Conservation (phyloP, 1,140 invertebrate species). For the Brachionus rubens region DNA sequence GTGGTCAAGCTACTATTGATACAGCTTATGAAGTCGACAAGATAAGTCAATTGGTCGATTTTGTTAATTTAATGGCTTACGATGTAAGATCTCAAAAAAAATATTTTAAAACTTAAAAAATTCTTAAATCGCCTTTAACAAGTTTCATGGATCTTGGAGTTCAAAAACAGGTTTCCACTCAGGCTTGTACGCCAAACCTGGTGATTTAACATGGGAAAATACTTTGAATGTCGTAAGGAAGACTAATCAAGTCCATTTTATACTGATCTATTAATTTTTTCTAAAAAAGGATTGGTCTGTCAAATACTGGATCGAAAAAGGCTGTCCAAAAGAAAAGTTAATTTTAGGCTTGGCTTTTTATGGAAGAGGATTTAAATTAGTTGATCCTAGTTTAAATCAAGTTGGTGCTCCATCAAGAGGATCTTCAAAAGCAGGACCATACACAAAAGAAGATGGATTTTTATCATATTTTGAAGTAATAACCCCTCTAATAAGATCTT, state of each 20-base stretch:
- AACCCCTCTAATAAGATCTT: background rate
- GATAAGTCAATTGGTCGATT: conserved; percentile 81
- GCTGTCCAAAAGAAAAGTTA: conserved; percentile 75
- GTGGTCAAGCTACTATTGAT: conserved; percentile 48
- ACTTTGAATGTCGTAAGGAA: conserved; percentile 47
- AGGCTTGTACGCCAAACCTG: conserved; percentile 8
- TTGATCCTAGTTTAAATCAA: conserved; percentile 71
- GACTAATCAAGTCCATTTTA: background rate
- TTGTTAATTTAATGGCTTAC: conserved; percentile 84
- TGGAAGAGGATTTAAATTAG: conserved; percentile 76
- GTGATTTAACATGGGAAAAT: conserved; percentile 9
- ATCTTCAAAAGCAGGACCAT: conserved; percentile 73
- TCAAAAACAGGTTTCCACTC: conserved; percentile 37
- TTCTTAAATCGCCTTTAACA: conserved; percentile 52
- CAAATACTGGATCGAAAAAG: conserved; percentile 69
- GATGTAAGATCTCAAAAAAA: conserved; percentile 64
- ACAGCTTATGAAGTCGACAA: conserved; percentile 72
- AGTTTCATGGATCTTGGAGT: conserved; percentile 44
- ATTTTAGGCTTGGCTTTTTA: conserved; percentile 82
- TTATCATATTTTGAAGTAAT: conserved; percentile 77
- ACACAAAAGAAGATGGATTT: conserved; percentile 82
- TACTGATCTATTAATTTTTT: background rate
- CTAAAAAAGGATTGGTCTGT: conserved; percentile 48
- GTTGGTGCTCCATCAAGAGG: conserved; percentile 80
- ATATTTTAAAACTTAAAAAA: background rate